A percentile compares a stretch with the other conserved stretches of the same genome.
Evolutionary conservation across 2,797 vertebrate species (phyloP).

Genomic region (Rhyacichthys aspro): DNA sequence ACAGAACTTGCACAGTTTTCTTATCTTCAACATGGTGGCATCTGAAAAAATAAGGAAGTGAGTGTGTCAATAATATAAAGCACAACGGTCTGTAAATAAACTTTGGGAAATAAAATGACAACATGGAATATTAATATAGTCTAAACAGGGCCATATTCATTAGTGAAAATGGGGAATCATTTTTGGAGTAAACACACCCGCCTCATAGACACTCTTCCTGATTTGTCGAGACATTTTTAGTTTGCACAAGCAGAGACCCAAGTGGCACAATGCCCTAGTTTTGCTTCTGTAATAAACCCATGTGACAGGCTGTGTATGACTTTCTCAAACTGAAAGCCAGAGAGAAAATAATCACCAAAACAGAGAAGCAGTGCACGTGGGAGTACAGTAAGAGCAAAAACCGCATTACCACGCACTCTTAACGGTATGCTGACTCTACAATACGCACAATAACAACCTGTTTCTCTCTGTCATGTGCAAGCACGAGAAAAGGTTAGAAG

Average conservation of each 20-base stretch:
- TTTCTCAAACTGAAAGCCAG: background rate
- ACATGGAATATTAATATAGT: background rate
- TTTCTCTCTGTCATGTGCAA: background rate
- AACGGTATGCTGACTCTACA: background rate
- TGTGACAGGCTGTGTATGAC: background rate
- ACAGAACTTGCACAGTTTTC: slow-evolving; percentile 74
- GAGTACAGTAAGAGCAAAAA: slow-evolving; percentile 6
- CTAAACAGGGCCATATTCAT: no score
- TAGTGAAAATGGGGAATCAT: background rate
- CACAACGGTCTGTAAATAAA: no score
- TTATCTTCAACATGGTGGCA: slow-evolving; percentile 10
- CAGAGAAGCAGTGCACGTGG: slow-evolving; percentile 10
- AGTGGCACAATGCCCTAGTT: background rate
- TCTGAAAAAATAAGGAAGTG: slow-evolving; percentile 33
- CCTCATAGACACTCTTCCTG: background rate
- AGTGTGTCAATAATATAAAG: background rate
- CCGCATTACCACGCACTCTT: slow-evolving; percentile 17
- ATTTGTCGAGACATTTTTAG: background rate
- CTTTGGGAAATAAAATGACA: background rate
- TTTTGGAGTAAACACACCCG: background rate
- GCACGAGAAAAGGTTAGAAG: no score
- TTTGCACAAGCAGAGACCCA: slow-evolving; percentile 1
- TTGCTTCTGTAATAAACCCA: background rate
- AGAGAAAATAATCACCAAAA: background rate
- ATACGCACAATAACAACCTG: background rate